These are phyloP conservation scores for Drosophila testacea DNA, from an alignment of 2,888 invertebrate species.

Conservation along the genomic window DNA sequence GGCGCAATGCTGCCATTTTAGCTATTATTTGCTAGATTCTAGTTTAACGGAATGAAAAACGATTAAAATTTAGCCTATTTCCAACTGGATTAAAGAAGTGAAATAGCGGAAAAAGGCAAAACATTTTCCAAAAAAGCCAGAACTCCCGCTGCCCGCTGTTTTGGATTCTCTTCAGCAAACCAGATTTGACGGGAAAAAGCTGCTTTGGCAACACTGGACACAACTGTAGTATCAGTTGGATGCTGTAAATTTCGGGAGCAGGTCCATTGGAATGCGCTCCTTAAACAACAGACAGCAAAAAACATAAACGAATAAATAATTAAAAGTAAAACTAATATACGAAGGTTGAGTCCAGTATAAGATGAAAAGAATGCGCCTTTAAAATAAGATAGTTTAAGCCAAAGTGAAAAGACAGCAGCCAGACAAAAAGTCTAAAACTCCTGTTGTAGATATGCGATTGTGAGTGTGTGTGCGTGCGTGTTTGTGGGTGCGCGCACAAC, in stretches of 20 bases:
- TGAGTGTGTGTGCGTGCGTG: constrained; percentile 20
- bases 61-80: no score
- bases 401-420: constrained; percentile 42
- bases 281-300: constrained; percentile 44
- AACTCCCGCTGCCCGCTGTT: no score
- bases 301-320: constrained; percentile 7
- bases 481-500: constrained; percentile 64
- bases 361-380: constrained; percentile 1
- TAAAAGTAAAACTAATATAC: not conserved
- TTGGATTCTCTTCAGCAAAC: no score
- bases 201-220: no score
- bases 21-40: no score
- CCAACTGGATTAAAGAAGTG: no score
- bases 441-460: constrained; percentile 38
- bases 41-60: no score
- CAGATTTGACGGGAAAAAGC: no score
- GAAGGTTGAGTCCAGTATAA: constrained; percentile 1
- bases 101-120: no score
- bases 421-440: constrained; percentile 44
- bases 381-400: constrained; percentile 18
- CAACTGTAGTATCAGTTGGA: constrained; percentile 39
- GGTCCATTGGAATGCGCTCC: constrained; percentile 70
- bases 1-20: no score
- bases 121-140: no score
- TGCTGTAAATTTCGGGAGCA: constrained; percentile 66